These are phyloP conservation scores for Gobiocypris rarus DNA, from an alignment of 2,113 vertebrate genomes.

Conservation along the genomic window DNA sequence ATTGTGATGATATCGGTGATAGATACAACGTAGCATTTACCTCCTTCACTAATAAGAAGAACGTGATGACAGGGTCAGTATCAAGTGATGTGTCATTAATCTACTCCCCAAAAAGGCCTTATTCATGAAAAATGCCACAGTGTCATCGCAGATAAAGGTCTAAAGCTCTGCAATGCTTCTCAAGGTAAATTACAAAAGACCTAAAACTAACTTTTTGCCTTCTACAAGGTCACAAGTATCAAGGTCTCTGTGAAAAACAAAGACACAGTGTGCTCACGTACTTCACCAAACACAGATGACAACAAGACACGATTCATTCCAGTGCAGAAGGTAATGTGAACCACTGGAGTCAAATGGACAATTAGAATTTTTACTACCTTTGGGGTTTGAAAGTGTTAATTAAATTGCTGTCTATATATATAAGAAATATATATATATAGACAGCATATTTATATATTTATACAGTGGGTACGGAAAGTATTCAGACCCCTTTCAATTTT, in stretches of 20 bases:
- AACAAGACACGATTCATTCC: not conserved
- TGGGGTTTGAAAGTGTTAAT: too few species aligned
- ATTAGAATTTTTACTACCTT: too few species aligned
- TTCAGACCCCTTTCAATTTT: too few species aligned
- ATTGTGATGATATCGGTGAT: not conserved
- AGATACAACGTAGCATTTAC: conserved; percentile 28
- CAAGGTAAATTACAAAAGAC: not conserved
- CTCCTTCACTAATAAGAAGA: conserved; percentile 1
- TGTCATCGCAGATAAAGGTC: not conserved
- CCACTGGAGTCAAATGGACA: too few species aligned
- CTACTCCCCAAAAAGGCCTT: not conserved
- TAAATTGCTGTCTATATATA: too few species aligned
- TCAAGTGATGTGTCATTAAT: conserved; percentile 29
- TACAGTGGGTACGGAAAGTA: too few species aligned
- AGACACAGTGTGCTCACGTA: not conserved
- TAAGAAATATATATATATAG: too few species aligned
- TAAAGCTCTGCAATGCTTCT: not conserved
- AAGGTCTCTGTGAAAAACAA: not conserved
- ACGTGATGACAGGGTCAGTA: not conserved
- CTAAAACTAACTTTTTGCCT: not conserved
- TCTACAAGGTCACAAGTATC: not conserved
- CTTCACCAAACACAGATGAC: not conserved
- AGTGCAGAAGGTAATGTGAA: not conserved
- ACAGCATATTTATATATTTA: too few species aligned
- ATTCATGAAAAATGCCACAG: conserved; percentile 30